These are phyloP conservation scores for Eupeodes latifasciatus DNA, from an alignment of 2,888 invertebrate genomes.

Conservation along the genomic window DNA sequence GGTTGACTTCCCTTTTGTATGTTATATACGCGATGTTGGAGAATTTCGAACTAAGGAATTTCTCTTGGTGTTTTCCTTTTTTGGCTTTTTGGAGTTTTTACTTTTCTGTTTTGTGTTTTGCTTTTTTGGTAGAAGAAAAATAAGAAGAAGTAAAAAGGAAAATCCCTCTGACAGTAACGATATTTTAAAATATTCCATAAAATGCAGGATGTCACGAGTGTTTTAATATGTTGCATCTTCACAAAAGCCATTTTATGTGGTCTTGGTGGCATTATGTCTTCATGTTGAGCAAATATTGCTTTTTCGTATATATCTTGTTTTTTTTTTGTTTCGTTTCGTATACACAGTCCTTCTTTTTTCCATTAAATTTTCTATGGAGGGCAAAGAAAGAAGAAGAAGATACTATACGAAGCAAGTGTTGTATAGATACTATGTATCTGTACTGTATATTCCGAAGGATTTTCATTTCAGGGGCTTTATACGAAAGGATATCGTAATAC, in stretches of 20 bases:
- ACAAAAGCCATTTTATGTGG: slow-evolving; percentile 28
- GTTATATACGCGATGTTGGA: background rate
- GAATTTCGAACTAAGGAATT: slow-evolving; percentile 2
- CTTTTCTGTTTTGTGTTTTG: no score
- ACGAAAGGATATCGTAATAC: slow-evolving; percentile 1
- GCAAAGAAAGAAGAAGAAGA: background rate
- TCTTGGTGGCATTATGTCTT: slow-evolving; percentile 34
- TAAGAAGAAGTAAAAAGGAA: no score
- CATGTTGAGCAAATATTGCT: slow-evolving; percentile 41
- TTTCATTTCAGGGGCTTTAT: slow-evolving; percentile 33
- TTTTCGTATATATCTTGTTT: slow-evolving; percentile 1
- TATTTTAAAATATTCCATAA: slow-evolving; percentile 55
- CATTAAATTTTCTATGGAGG: background rate
- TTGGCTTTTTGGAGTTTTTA: no score
- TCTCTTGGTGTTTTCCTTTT: background rate
- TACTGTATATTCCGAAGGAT: background rate
- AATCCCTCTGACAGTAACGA: slow-evolving; percentile 44
- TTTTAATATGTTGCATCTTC: slow-evolving; percentile 48
- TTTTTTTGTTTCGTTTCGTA: background rate
- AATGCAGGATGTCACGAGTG: slow-evolving; percentile 49
- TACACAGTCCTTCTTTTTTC: background rate
- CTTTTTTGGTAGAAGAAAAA: slow-evolving; percentile 11
- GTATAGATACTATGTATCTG: background rate
- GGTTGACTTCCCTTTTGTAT: slow-evolving; percentile 31
- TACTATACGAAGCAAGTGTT: background rate